These are phyloP conservation scores for Cyprinodon diabolis DNA, from an alignment of 2,797 vertebrate genomes.

Conservation along the genomic window DNA sequence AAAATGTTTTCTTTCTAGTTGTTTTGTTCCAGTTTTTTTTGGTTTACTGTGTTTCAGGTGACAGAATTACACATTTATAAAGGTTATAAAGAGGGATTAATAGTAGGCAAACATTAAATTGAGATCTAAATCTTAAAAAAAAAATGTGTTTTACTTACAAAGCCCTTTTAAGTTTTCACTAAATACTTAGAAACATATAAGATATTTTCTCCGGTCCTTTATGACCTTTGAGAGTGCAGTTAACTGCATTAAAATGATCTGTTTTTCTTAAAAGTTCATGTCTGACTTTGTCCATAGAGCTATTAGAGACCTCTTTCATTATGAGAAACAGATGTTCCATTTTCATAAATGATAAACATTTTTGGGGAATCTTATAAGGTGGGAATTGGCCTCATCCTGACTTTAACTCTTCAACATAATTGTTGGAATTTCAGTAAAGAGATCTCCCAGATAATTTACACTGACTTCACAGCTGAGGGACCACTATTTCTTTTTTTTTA, in stretches of 20 bases:
- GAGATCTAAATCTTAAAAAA: neutral
- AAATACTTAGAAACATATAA: conserved; percentile 8
- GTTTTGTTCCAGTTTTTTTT: neutral
- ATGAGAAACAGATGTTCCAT: conserved; percentile 57
- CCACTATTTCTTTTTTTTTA: conserved; percentile 7
- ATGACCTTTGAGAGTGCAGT: conserved; percentile 6
- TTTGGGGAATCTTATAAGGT: conserved; percentile 28
- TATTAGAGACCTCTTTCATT: conserved; percentile 44
- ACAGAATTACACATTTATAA: neutral
- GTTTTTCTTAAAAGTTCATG: conserved; percentile 16
- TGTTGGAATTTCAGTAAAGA: conserved; percentile 19
- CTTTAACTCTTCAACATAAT: conserved; percentile 30
- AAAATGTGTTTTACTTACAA: neutral
- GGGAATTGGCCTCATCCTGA: conserved; percentile 13
- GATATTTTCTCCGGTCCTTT: conserved; percentile 2
- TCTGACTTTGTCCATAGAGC: conserved; percentile 27
- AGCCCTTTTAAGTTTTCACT: neutral
- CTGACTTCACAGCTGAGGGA: conserved; percentile 12
- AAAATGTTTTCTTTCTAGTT: neutral
- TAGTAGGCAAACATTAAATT: neutral
- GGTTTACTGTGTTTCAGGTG: neutral
- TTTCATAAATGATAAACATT: conserved; percentile 28
- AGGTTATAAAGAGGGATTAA: too few relatives aligned
- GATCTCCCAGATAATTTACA: conserved; percentile 38
- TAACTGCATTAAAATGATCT: conserved; percentile 5